A percentile compares a stretch with the other conserved stretches of the same genome.
Conservation (phyloP, 53 echinoderm and acorn worm genomes). For the Arbacia lixula region DNA sequence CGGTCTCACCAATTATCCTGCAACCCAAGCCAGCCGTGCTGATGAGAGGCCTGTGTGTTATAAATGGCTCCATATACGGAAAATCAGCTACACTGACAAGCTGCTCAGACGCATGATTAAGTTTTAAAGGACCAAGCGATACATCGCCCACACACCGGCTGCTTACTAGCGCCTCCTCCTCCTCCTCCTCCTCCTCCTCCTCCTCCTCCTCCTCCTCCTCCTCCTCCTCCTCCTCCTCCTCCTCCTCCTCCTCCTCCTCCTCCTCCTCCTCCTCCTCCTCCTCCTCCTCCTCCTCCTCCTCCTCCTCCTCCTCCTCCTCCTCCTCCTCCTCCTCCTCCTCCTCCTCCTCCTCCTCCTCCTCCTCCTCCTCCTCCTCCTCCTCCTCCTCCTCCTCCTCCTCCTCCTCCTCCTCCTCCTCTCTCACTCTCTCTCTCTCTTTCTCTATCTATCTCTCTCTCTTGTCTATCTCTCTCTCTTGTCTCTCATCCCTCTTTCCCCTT, state of each 20-base stretch:
- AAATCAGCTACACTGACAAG: slow-evolving; percentile 23
- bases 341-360: not conserved
- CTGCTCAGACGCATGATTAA: slow-evolving; percentile 25
- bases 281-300: not conserved
- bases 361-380: not conserved
- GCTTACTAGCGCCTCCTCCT: not conserved
- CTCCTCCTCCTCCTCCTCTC: not conserved
- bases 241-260: not conserved
- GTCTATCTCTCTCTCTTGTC: not conserved
- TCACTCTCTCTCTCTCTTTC: not conserved
- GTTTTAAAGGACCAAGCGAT: slow-evolving; percentile 23
- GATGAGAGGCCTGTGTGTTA: slow-evolving; percentile 23
- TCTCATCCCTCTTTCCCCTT: not conserved
- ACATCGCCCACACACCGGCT: not conserved
- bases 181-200: not conserved
- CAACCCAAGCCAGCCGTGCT: not conserved
- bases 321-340: not conserved
- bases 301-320: too few species aligned
- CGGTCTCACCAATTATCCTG: slow-evolving; percentile 30
- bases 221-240: not conserved
- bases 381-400: not conserved
- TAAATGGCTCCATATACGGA: slow-evolving; percentile 8
- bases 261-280: not conserved
- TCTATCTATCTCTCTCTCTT: not conserved
- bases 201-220: not conserved